phyloP scores from a whole-genome alignment of 2,797 vertebrate genomes.

The Paratrypauchen microcephalus region DNA sequence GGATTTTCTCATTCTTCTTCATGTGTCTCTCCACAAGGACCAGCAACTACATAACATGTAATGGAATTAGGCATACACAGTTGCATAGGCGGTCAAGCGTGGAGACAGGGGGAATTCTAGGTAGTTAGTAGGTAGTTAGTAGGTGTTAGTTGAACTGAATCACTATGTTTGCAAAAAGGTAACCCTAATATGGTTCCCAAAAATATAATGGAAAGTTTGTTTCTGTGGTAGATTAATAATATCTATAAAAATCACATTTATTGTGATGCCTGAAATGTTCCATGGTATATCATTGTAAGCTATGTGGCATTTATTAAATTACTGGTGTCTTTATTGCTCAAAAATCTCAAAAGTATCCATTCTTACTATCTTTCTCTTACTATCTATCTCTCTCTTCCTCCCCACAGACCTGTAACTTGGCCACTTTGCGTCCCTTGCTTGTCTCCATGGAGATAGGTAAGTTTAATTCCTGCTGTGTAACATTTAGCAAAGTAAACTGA shows the following conservation, averaged over 20 bases:
- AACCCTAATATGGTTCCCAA: not conserved
- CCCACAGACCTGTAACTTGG: not conserved
- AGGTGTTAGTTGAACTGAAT: not conserved
- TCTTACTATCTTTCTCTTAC: not conserved
- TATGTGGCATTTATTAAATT: not conserved
- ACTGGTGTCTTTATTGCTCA: not conserved
- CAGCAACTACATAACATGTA: conserved; percentile 39
- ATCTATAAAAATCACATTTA: not conserved
- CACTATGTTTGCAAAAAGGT: not conserved
- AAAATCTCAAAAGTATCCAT: not conserved
- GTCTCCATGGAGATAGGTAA: not conserved
- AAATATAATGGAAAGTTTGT: not conserved
- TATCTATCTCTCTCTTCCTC: not conserved
- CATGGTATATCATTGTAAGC: not conserved
- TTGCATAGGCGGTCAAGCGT: conserved; percentile 3
- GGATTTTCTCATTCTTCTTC: conserved; percentile 46
- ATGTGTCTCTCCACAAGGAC: conserved; percentile 40
- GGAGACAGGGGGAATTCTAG: conserved; percentile 10
- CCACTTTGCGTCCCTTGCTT: not conserved
- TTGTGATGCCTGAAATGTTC: not conserved
- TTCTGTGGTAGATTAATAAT: not conserved
- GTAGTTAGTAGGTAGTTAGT: conserved; percentile 1
- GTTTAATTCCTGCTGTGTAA: no score
- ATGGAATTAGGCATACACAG: conserved; percentile 34
- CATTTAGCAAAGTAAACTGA: not conserved